phyloP scores from a whole-genome alignment of 2,888 invertebrate genomes.

The Xanthorhoe spadicearia region DNA sequence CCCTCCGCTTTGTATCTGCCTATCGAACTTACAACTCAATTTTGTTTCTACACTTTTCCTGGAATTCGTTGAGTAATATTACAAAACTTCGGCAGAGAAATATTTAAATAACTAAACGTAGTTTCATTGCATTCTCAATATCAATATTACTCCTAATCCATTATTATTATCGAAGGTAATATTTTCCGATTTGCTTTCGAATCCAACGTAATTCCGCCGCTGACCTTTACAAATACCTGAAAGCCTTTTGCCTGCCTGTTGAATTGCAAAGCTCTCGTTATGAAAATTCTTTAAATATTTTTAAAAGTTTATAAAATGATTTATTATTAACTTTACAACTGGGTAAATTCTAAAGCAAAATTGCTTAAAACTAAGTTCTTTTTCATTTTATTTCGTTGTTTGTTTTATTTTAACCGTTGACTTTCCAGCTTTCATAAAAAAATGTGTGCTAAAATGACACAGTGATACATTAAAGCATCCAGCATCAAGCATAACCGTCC shows the following conservation, averaged over 20 bases:
- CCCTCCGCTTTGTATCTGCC: conserved; percentile 46
- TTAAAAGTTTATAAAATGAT: conserved; percentile 57
- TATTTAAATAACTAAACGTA: not conserved
- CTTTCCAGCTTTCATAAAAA: not conserved
- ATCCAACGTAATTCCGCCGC: conserved; percentile 47
- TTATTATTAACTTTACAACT: conserved; percentile 64
- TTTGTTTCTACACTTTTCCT: conserved; percentile 29
- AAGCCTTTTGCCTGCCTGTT: conserved; percentile 55
- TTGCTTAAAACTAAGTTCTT: conserved; percentile 4
- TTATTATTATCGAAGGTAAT: conserved; percentile 26
- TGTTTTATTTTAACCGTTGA: not conserved
- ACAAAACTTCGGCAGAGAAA: not conserved
- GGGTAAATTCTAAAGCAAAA: conserved; percentile 33
- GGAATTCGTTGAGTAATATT: not conserved
- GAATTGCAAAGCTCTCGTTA: conserved; percentile 65
- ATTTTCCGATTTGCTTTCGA: conserved; percentile 44
- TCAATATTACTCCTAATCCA: conserved; percentile 5
- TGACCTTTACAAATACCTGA: conserved; percentile 56
- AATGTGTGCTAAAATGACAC: conserved; percentile 17
- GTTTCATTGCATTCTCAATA: not conserved
- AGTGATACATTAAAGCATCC: conserved; percentile 34
- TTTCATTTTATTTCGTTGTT: not conserved
- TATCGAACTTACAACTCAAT: conserved; percentile 52
- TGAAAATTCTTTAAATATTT: conserved; percentile 66
- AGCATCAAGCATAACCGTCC: conserved; percentile 59